A percentile compares a stretch with the other conserved stretches of the same genome.
phyloP scores from a whole-genome alignment of 2,113 vertebrate genomes.

The Xenopus tropicalis region DNA sequence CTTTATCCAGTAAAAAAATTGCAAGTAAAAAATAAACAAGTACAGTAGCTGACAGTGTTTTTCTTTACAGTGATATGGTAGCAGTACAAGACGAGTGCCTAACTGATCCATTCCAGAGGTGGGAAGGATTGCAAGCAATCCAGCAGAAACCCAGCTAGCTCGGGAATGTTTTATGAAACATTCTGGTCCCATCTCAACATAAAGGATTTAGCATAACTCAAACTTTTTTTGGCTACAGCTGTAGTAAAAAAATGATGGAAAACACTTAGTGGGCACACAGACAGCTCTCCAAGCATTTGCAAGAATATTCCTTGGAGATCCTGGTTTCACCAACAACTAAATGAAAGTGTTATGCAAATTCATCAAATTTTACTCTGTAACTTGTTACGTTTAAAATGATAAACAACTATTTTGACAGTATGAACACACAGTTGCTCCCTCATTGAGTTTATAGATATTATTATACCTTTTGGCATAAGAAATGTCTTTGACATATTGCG shows the following conservation, averaged over 20 bases:
- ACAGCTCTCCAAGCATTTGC: too few species aligned
- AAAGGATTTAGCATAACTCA: constrained; percentile 56
- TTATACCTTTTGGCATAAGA: background rate
- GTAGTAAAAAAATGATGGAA: constrained; percentile 58
- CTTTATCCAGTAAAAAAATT: constrained; percentile 66
- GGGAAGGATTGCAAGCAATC: background rate
- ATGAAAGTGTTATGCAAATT: too few species aligned
- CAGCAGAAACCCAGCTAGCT: background rate
- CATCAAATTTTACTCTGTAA: too few species aligned
- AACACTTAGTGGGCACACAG: constrained; percentile 22
- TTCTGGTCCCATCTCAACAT: constrained; percentile 60
- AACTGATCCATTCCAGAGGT: constrained; percentile 48
- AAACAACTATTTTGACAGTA: too few species aligned
- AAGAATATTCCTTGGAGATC: too few species aligned
- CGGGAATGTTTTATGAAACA: constrained; percentile 43
- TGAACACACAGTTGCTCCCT: too few species aligned
- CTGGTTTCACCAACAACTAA: too few species aligned
- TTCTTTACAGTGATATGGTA: constrained; percentile 69
- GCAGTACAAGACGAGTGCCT: constrained; percentile 60
- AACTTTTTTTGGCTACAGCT: constrained; percentile 66
- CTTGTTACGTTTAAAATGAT: too few species aligned
- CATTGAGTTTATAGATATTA: background rate
- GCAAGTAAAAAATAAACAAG: constrained; percentile 67
- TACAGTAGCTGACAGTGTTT: constrained; percentile 61
- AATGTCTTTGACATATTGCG: background rate